phyloP scores from a whole-genome alignment of 2,797 vertebrate species.

The Brachymystax lenok region DNA sequence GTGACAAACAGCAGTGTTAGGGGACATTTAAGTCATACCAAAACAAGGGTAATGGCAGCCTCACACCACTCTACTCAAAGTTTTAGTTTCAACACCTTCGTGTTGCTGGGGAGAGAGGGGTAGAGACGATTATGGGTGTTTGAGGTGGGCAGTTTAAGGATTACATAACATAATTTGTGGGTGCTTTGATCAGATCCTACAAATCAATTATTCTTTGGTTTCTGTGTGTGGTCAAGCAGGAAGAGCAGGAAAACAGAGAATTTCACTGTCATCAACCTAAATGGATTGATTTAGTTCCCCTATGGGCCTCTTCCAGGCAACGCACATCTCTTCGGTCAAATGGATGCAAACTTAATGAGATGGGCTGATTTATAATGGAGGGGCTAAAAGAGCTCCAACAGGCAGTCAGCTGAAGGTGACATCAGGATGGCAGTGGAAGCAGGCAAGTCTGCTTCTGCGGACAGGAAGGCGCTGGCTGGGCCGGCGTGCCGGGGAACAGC shows the following conservation, averaged over 20 bases:
- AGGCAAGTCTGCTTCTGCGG: slow-evolving; percentile 17
- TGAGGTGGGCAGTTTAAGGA: no score
- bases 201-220: background rate
- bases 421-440: slow-evolving; percentile 26
- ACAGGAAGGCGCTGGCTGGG: background rate
- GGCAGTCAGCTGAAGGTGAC: slow-evolving; percentile 14
- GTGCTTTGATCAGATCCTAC: background rate
- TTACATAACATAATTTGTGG: background rate
- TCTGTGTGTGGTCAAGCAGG: background rate
- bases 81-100: no score
- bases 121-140: no score
- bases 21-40: no score
- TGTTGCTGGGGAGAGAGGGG: no score
- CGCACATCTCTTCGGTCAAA: slow-evolving; percentile 48
- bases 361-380: slow-evolving; percentile 43
- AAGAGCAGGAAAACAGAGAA: background rate
- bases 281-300: slow-evolving; percentile 40
- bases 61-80: no score
- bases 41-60: no score
- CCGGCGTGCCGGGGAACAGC: no score
- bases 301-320: slow-evolving; percentile 48
- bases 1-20: no score
- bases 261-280: slow-evolving; percentile 53
- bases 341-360: slow-evolving; percentile 64
- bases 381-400: background rate